Evolutionary conservation across 2,888 invertebrate genomes (phyloP).

Genomic region (Sericinus montela): DNA sequence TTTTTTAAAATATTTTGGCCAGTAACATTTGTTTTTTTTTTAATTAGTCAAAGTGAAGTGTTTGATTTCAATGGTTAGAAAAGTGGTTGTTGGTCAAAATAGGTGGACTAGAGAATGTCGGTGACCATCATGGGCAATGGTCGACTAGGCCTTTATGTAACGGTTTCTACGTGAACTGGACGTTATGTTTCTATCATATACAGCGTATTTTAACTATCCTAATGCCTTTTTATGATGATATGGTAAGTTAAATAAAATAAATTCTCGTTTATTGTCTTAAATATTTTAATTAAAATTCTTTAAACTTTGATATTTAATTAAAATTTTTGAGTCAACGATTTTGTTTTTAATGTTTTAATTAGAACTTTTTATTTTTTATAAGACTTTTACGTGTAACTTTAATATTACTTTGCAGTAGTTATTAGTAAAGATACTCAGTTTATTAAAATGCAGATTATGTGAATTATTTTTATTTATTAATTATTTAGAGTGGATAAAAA

Average conservation of each 20-base stretch:
- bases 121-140: slow-evolving; percentile 34
- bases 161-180: slow-evolving; percentile 55
- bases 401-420: too few relatives aligned
- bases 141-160: slow-evolving; percentile 40
- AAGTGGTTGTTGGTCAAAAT: slow-evolving; percentile 49
- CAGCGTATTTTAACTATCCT: slow-evolving; percentile 55
- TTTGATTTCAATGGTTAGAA: slow-evolving; percentile 34
- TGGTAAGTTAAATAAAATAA: slow-evolving; percentile 43
- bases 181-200: slow-evolving; percentile 63
- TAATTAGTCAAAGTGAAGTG: slow-evolving; percentile 16
- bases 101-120: slow-evolving; percentile 40
- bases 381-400: too few relatives aligned
- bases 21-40: background rate
- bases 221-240: slow-evolving; percentile 72
- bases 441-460: too few relatives aligned
- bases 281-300: background rate
- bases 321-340: too few relatives aligned
- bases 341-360: too few relatives aligned
- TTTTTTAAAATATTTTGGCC: slow-evolving; percentile 15
- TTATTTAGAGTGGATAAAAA: too few relatives aligned
- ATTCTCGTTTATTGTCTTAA: background rate
- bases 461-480: too few relatives aligned
- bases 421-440: too few relatives aligned
- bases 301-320: too few relatives aligned
- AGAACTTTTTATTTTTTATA: too few relatives aligned